Evolutionary conservation across 2,113 vertebrate species (phyloP), one percentile per base, ranked within the genome.

Genomic region (Anhinga anhinga): DNA sequence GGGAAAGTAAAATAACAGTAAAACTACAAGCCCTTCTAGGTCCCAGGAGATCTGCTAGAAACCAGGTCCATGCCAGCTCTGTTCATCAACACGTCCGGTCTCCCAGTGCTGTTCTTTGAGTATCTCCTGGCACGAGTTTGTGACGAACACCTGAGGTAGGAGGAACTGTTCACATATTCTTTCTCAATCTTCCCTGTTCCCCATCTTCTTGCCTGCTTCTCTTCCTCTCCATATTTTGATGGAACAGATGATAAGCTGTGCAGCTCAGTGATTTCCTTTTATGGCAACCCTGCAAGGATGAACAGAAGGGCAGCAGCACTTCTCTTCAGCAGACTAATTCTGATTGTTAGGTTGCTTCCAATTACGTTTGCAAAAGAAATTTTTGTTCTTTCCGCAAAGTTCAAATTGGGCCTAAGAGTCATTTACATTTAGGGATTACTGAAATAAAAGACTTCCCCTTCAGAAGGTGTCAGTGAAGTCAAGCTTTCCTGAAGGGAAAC

Each of bases 111-210:
- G 2, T 30, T 77, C 40, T 77, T 62, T 59, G 38, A 56, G 5
- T 7, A 21, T 27, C 18, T 80, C 38, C 44, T 58, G 44, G 11
- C 8, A 36, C 0, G 0, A 5, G 23, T 40, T 23, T 26, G 6
- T 13, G 44, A 61, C 10, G 11, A 93, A 5, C 9, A 42, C 8
- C 29, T 76, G 29, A 86, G 44, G 38, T 11, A 36, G 44, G 40
- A 79, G 22, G 21, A 87, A 13, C 26, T 44, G 11, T 26, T 72
- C 16, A 26, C 0, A 1, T 40, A 27, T 7, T 82, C 12, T 78
- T 70, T 55, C 27, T 36, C 3, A 3, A 2, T 32, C 49, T 59
- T 72, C 4, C 13, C 21, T 65, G 32, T 47, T 82, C 13, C 18
- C 9, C 22, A 20, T 15, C 5, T 4, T 62, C 36, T 79, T 18